These are phyloP conservation scores for Coptodon rendalli DNA, from an alignment of 2,113 vertebrate species.

Conservation along the genomic window DNA sequence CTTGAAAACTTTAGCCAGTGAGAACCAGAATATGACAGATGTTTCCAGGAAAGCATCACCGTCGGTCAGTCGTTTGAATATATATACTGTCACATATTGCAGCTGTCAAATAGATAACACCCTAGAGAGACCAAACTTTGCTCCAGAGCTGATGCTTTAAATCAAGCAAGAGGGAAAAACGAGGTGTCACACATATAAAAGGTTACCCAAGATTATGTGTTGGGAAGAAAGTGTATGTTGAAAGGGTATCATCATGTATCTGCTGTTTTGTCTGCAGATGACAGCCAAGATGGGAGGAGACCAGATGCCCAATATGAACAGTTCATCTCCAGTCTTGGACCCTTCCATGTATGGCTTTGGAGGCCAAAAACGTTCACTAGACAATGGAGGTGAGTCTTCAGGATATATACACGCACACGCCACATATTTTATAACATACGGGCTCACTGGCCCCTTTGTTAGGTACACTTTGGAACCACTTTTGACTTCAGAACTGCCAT, in stretches of 20 bases:
- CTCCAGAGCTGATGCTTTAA: not conserved
- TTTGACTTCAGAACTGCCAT: not conserved
- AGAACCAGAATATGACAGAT: not conserved
- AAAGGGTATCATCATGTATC: not conserved
- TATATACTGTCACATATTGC: not conserved
- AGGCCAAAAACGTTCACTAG: conserved; percentile 87
- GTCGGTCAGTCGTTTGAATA: not conserved
- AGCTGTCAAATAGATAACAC: not conserved
- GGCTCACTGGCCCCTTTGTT: not conserved
- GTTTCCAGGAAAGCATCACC: not conserved
- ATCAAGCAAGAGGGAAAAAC: not conserved
- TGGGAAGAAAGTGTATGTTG: not conserved
- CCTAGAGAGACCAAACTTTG: not conserved
- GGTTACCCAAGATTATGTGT: not conserved
- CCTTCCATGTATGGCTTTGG: conserved; percentile 89
- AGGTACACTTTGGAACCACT: not conserved
- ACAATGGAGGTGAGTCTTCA: conserved; percentile 85
- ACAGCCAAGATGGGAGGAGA: conserved; percentile 94
- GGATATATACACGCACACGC: rapidly evolving
- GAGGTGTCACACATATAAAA: not conserved
- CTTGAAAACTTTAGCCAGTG: not conserved
- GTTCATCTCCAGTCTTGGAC: conserved; percentile 86
- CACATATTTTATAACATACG: not conserved
- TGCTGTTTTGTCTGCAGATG: conserved; percentile 74
- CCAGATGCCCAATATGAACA: conserved; percentile 92